phyloP scores from a whole-genome alignment of 2,888 invertebrate genomes.

The Lithophane leautieri region DNA sequence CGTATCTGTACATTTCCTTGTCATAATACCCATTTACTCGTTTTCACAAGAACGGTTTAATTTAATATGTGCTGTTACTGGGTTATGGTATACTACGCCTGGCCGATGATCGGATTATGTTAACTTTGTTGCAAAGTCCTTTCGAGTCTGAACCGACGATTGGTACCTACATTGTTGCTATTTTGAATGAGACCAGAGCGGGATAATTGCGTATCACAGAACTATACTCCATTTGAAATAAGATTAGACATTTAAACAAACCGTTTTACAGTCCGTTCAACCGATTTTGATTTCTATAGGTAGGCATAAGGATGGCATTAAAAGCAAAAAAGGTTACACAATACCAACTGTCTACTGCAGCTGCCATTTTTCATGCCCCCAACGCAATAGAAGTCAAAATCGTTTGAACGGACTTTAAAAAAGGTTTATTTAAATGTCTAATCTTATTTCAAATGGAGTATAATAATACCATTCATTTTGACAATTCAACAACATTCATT shows the following conservation, averaged over 20 bases:
- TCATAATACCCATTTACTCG: conserved; percentile 78
- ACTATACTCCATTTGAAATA: too few species aligned
- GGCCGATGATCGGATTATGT: conserved; percentile 58
- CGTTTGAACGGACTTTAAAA: too few species aligned
- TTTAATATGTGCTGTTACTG: conserved; percentile 83
- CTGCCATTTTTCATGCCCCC: too few species aligned
- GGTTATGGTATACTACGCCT: conserved; percentile 74
- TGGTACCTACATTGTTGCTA: conserved; percentile 34
- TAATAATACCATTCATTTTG: background rate
- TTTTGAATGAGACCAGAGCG: background rate
- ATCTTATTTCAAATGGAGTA: background rate
- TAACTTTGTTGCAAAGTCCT: conserved; percentile 47
- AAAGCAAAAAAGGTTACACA: too few species aligned
- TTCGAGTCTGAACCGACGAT: background rate
- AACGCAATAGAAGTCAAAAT: too few species aligned
- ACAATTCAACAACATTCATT: background rate
- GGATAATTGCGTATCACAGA: background rate
- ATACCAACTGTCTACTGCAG: too few species aligned
- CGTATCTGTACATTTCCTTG: conserved; percentile 53
- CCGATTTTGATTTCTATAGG: too few species aligned
- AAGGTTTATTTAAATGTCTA: too few species aligned
- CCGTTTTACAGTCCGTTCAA: too few species aligned
- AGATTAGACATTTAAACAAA: too few species aligned
- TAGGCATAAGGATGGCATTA: too few species aligned
- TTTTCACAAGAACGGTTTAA: conserved; percentile 81